These are phyloP conservation scores for Mustela nigripes DNA, from an alignment of 2,113 vertebrate genomes.

Conservation along the genomic window DNA sequence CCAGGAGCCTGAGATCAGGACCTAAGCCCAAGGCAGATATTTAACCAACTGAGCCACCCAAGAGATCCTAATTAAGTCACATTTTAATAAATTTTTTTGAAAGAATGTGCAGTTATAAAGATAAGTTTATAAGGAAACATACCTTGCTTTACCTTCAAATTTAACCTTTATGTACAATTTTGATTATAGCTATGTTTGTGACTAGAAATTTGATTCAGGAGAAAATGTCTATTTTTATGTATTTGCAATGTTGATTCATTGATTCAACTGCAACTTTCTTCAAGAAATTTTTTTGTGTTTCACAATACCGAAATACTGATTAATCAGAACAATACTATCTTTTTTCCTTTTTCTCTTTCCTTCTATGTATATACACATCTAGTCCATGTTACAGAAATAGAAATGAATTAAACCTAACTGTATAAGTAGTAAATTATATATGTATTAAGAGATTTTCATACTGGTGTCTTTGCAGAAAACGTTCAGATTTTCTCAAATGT, in stretches of 20 bases:
- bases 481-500: constrained; percentile 49
- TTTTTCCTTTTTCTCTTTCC: background rate
- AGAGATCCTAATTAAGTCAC: background rate
- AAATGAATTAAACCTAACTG: constrained; percentile 38
- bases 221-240: background rate
- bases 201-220: background rate
- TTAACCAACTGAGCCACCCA: background rate
- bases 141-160: background rate
- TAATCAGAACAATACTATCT: background rate
- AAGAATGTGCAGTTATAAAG: background rate
- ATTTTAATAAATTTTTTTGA: constrained; percentile 15
- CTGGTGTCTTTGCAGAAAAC: background rate
- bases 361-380: background rate
- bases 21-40: background rate
- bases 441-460: constrained; percentile 16
- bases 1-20: background rate
- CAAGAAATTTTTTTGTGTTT: background rate
- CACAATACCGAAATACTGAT: background rate
- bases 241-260: background rate
- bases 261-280: background rate
- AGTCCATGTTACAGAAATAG: background rate
- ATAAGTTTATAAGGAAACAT: background rate
- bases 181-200: background rate
- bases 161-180: background rate
- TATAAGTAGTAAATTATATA: constrained; percentile 15